Conservation (phyloP, 2,113 vertebrate genomes). For the Puma concolor region DNA sequence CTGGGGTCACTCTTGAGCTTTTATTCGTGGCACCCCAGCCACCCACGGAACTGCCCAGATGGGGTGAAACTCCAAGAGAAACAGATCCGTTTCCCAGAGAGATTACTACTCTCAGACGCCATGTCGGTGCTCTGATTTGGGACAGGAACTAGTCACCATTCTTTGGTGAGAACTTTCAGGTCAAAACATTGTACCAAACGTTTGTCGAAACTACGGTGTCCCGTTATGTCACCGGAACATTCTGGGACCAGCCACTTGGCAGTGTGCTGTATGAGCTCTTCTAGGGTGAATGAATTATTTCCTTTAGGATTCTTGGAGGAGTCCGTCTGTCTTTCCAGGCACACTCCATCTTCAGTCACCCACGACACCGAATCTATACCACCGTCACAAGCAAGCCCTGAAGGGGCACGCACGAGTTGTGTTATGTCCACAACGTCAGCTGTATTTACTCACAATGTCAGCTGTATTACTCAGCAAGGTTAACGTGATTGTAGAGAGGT, state of each 20-base stretch:
- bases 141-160: background rate
- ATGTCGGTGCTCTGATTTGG: background rate
- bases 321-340: background rate
- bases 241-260: background rate
- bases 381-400: fast-evolving
- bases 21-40: background rate
- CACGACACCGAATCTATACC: background rate
- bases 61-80: background rate
- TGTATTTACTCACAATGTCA: background rate
- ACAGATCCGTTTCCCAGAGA: background rate
- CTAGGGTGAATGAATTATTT: background rate
- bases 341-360: no score
- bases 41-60: background rate
- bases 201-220: background rate
- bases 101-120: background rate
- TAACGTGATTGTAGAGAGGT: background rate
- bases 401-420: background rate
- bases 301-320: background rate
- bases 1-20: background rate
- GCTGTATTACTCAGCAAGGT: background rate
- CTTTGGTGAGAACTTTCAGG: background rate
- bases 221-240: background rate
- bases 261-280: background rate
- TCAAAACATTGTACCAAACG: background rate
- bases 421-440: background rate